Percentiles rank a stretch among this genome's conserved stretches.
Evolutionary conservation across 2,888 invertebrate genomes (phyloP).

Genomic region (Nomada lathburiana): DNA sequence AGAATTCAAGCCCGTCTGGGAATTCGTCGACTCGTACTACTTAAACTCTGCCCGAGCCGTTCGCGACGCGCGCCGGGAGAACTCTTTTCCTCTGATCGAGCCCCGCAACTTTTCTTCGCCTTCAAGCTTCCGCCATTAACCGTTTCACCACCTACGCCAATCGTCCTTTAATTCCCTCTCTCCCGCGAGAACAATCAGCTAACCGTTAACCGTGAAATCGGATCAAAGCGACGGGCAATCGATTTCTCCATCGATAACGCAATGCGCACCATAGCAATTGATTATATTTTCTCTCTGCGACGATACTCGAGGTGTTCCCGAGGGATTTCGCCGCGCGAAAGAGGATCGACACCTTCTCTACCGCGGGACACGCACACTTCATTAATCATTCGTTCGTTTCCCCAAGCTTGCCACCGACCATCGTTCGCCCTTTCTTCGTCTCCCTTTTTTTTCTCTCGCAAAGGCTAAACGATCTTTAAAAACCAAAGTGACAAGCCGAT

Average conservation of each 20-base stretch:
- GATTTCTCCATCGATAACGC: too few species aligned
- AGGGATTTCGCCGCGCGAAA: slow-evolving; percentile 44
- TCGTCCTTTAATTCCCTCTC: too few species aligned
- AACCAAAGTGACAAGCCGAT: neutral
- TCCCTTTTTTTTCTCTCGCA: neutral
- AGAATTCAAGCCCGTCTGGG: neutral
- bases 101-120: too few species aligned
- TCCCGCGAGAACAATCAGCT: neutral
- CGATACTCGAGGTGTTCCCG: slow-evolving; percentile 25
- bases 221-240: too few species aligned
- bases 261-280: too few species aligned
- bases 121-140: too few species aligned
- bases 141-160: too few species aligned
- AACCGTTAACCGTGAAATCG: too few species aligned
- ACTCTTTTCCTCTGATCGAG: neutral
- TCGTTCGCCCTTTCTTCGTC: neutral
- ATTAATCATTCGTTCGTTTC: slow-evolving; percentile 61
- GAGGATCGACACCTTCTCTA: slow-evolving; percentile 62
- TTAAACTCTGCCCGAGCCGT: too few species aligned
- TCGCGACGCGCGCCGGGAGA: too few species aligned
- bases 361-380: slow-evolving; percentile 57
- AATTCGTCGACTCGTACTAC: too few species aligned
- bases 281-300: slow-evolving; percentile 16
- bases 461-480: neutral
- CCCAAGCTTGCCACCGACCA: neutral